phyloP scores from a whole-genome alignment of 2,113 vertebrate genomes.

The Ancistrus triradiatus region DNA sequence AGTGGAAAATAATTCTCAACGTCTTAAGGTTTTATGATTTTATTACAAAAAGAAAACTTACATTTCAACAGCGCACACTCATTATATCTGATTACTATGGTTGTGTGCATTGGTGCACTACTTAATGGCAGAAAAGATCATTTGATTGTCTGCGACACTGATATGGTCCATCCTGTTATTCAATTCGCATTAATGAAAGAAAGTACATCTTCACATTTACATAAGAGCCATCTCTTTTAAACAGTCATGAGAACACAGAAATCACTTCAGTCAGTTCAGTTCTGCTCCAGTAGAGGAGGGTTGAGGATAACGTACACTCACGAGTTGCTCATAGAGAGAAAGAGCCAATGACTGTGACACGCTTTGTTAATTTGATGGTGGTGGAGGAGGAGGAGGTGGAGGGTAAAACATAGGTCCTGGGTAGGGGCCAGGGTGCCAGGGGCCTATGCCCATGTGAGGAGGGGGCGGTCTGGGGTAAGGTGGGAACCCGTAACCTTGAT shows the following conservation, averaged over 20 bases:
- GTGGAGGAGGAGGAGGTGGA: constrained; percentile 44
- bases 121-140: not conserved
- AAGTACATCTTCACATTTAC: too few species aligned
- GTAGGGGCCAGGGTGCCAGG: constrained; percentile 32
- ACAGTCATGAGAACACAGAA: too few species aligned
- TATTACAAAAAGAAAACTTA: too few species aligned
- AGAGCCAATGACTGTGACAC: not conserved
- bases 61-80: not conserved
- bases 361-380: constrained; percentile 34
- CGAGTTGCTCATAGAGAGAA: not conserved
- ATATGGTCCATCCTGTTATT: too few species aligned
- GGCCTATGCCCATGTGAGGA: constrained; percentile 38
- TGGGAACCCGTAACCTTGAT: constrained; percentile 49
- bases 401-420: constrained; percentile 36
- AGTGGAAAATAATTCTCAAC: too few species aligned
- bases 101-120: not conserved
- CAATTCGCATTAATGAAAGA: too few species aligned
- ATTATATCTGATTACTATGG: not conserved
- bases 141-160: too few species aligned
- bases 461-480: constrained; percentile 48
- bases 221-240: not conserved
- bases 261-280: not conserved
- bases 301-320: not conserved
- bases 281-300: not conserved
- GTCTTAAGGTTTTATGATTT: too few species aligned